Evolutionary conservation across 2,888 invertebrate genomes (phyloP).

Genomic region (Rosalia funebris): DNA sequence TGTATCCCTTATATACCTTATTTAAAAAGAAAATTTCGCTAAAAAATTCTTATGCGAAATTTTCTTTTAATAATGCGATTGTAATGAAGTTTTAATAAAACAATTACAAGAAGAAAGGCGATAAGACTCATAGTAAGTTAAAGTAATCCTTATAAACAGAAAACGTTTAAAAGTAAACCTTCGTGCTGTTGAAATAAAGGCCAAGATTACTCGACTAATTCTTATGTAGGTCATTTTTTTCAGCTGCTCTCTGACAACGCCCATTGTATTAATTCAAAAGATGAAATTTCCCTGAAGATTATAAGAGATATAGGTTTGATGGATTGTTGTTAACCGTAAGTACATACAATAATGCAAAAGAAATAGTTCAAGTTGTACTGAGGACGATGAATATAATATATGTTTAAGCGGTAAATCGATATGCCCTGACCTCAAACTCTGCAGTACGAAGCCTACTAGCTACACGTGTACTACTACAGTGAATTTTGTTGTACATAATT

Average conservation of each 20-base stretch:
- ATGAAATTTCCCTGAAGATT: too few species aligned
- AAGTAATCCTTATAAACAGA: too few species aligned
- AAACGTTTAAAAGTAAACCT: not conserved
- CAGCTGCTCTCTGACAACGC: too few species aligned
- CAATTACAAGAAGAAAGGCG: too few species aligned
- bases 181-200: not conserved
- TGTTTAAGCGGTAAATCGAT: conserved; percentile 51
- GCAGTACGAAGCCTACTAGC: conserved; percentile 43
- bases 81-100: too few species aligned
- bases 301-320: too few species aligned
- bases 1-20: too few species aligned
- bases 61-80: too few species aligned
- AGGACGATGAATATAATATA: not conserved
- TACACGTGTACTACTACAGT: conserved; percentile 1
- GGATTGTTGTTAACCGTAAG: not conserved
- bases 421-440: conserved; percentile 57
- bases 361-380: not conserved
- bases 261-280: too few species aligned
- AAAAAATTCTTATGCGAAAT: too few species aligned
- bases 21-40: too few species aligned
- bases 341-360: not conserved
- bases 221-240: not conserved
- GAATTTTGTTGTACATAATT: not conserved
- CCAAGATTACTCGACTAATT: not conserved
- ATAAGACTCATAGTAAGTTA: too few species aligned